These are phyloP conservation scores for Galleria mellonella DNA, from an alignment of 1,140 invertebrate species.

Conservation along the genomic window DNA sequence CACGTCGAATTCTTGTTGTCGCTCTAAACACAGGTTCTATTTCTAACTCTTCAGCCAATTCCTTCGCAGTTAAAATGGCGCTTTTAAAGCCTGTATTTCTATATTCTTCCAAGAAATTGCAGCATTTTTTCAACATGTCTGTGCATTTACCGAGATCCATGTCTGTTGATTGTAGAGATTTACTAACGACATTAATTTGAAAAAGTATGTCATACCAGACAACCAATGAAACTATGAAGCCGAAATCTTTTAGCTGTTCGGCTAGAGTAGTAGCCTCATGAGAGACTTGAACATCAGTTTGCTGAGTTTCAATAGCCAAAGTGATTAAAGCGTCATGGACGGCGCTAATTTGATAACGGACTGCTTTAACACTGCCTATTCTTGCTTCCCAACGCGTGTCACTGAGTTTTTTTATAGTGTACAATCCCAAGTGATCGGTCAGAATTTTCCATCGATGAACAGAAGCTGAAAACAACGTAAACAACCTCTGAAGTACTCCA, in stretches of 20 bases:
- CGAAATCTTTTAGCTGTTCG: constrained; percentile 21
- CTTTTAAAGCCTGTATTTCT: too few species aligned
- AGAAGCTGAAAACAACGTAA: not conserved
- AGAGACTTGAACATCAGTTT: constrained; percentile 27
- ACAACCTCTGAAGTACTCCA: not conserved
- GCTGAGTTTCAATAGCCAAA: too few species aligned
- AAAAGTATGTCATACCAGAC: too few species aligned
- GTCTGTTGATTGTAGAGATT: constrained; percentile 23
- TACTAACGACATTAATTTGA: constrained; percentile 31
- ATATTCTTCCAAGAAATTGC: too few species aligned
- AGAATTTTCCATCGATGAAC: not conserved
- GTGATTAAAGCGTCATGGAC: not conserved
- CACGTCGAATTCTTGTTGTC: too few species aligned
- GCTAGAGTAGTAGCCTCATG: constrained; percentile 24
- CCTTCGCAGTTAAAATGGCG: too few species aligned
- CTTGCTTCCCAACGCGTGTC: not conserved
- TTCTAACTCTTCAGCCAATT: too few species aligned
- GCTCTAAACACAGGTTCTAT: too few species aligned
- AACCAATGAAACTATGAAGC: too few species aligned
- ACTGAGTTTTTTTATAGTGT: not conserved
- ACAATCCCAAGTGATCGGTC: not conserved
- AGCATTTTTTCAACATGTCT: too few species aligned
- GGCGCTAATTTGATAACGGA: not conserved
- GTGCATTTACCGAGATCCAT: too few species aligned
- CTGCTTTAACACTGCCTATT: not conserved